These are phyloP conservation scores for Orthosia gothica DNA, from an alignment of 2,888 invertebrate species.

Conservation along the genomic window DNA sequence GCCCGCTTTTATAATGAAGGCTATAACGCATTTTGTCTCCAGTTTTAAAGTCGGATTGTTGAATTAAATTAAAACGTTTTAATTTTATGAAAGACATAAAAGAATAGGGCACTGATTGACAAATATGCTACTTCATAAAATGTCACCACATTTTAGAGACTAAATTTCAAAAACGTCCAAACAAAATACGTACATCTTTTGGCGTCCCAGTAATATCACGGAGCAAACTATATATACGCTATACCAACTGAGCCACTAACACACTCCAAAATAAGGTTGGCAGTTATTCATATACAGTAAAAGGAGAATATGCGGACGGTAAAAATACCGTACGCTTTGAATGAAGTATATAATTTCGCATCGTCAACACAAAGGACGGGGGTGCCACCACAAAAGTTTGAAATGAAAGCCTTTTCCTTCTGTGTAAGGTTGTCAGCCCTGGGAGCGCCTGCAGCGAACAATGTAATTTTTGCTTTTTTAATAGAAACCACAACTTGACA, in stretches of 20 bases:
- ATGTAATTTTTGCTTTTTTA: slow-evolving; percentile 78
- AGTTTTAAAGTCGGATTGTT: too few species aligned
- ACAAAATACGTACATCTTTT: slow-evolving; percentile 38
- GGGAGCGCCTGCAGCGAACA: slow-evolving; percentile 71
- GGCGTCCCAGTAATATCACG: slow-evolving; percentile 48
- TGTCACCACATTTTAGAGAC: slow-evolving; percentile 26
- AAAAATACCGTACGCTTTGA: slow-evolving; percentile 69
- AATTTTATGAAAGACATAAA: not conserved
- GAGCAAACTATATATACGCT: slow-evolving; percentile 33
- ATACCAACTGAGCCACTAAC: slow-evolving; percentile 59
- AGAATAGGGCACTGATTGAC: slow-evolving; percentile 3
- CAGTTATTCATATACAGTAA: slow-evolving; percentile 64
- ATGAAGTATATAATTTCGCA: slow-evolving; percentile 75
- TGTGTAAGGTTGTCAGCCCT: slow-evolving; percentile 73
- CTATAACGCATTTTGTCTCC: too few species aligned
- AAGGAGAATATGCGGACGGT: slow-evolving; percentile 59
- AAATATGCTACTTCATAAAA: slow-evolving; percentile 16
- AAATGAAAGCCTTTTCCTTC: slow-evolving; percentile 71
- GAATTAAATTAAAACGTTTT: not conserved
- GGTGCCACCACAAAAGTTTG: slow-evolving; percentile 73
- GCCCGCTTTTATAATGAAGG: not conserved
- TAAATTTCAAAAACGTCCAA: slow-evolving; percentile 40
- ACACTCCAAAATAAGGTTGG: slow-evolving; percentile 65
- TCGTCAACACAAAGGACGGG: slow-evolving; percentile 73
- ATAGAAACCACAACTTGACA: slow-evolving; percentile 74